Evolutionary conservation across 2,113 vertebrate species (phyloP).

Genomic region (Tyrannus savana): DNA sequence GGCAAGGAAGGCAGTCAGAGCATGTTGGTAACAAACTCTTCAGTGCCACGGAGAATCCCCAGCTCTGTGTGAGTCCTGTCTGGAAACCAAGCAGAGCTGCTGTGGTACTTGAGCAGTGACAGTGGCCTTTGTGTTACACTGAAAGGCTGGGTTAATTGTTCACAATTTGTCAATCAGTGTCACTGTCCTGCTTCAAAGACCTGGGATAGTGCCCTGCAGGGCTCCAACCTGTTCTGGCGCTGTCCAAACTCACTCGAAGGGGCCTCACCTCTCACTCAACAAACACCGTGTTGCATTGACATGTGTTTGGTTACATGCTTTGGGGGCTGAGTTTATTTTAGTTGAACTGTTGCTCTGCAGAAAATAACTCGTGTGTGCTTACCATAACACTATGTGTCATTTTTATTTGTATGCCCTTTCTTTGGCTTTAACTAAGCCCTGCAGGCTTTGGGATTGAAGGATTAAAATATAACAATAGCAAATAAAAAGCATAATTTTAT

Average conservation of each 20-base stretch:
- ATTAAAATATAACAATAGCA: constrained; percentile 76
- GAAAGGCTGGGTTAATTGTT: neutral
- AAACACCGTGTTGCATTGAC: neutral
- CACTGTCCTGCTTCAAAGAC: neutral
- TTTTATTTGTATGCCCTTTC: constrained; percentile 68
- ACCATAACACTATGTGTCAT: constrained; percentile 29
- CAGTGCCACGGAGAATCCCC: accelerated
- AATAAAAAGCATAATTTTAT: constrained; percentile 67
- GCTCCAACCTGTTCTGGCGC: neutral
- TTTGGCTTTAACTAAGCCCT: constrained; percentile 64
- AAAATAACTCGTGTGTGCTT: constrained; percentile 44
- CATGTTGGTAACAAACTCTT: neutral
- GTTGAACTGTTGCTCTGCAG: constrained; percentile 47
- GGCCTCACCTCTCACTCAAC: neutral
- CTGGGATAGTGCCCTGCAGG: neutral
- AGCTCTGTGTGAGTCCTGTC: neutral
- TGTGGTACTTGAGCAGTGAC: neutral
- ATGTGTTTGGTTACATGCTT: neutral
- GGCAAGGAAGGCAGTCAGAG: neutral
- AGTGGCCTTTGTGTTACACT: neutral
- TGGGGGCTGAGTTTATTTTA: constrained; percentile 27
- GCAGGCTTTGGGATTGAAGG: constrained; percentile 60
- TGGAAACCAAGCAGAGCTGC: neutral
- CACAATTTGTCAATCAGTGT: neutral
- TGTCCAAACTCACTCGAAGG: neutral